These are phyloP conservation scores for Spinus pinus DNA, from an alignment of 2,797 vertebrate genomes.

Conservation along the genomic window DNA sequence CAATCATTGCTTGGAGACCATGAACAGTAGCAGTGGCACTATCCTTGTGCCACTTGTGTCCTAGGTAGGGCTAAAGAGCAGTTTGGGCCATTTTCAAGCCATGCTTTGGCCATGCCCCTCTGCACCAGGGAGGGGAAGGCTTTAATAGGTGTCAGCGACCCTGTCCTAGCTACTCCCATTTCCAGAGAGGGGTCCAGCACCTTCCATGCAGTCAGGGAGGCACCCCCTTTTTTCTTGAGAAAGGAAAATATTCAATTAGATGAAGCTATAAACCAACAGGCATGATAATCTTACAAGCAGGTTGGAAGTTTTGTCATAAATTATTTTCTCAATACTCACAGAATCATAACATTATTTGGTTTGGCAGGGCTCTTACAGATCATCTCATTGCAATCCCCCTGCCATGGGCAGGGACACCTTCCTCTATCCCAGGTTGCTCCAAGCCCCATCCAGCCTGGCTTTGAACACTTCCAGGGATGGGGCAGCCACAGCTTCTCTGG, in stretches of 20 bases:
- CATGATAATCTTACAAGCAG: not conserved
- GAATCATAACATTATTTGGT: not conserved
- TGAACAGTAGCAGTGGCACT: not conserved
- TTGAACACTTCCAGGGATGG: not conserved
- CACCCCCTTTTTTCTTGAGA: not conserved
- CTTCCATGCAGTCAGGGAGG: not conserved
- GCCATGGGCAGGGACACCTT: not conserved
- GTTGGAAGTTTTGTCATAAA: not conserved
- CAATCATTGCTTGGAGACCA: not conserved
- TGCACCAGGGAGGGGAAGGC: not conserved
- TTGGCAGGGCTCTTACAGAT: not conserved
- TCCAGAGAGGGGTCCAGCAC: not conserved
- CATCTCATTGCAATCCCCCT: not conserved
- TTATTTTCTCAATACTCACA: not conserved
- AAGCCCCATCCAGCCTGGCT: fast-evolving
- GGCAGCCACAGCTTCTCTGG: not conserved
- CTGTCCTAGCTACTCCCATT: not conserved
- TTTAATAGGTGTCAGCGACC: not conserved
- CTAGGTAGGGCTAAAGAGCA: not conserved
- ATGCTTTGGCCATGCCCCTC: not conserved
- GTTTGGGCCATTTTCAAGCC: not conserved
- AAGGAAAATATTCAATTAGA: not conserved
- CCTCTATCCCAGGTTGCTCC: not conserved
- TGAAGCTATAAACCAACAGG: not conserved
- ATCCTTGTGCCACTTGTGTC: fast-evolving